phyloP scores from a whole-genome alignment of 1,140 invertebrate genomes.

The Metaphire vulgaris region DNA sequence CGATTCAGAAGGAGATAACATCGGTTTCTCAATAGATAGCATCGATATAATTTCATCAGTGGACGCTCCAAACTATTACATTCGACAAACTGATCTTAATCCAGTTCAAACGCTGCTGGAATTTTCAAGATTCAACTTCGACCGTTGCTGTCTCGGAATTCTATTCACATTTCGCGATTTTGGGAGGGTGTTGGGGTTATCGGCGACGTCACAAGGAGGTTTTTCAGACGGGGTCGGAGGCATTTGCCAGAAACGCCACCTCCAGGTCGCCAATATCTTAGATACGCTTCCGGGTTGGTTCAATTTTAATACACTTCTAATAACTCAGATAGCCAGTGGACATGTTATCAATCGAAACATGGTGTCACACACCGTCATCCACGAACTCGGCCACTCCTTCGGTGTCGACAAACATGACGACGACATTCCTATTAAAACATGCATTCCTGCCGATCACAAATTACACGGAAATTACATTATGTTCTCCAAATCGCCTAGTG shows the following conservation, averaged over 20 bases:
- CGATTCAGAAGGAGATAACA: neutral
- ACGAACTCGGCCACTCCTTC: neutral
- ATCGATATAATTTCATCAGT: neutral
- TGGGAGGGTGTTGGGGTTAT: neutral
- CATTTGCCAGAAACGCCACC: neutral
- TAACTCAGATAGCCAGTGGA: neutral
- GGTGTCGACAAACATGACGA: neutral
- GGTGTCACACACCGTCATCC: neutral
- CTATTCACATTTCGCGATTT: slow-evolving; percentile 7
- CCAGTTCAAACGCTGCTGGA: neutral
- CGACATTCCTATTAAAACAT: too few species aligned
- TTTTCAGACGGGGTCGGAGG: neutral
- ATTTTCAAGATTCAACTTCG: slow-evolving; percentile 1
- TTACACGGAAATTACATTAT: neutral
- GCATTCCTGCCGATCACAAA: neutral
- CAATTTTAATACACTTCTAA: neutral
- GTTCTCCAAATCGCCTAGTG: neutral
- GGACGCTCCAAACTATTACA: neutral
- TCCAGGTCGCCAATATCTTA: too few species aligned
- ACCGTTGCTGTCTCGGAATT: neutral
- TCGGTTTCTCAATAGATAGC: neutral
- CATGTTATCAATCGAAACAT: neutral
- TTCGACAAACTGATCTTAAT: neutral
- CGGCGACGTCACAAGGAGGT: neutral
- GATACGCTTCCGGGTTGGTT: neutral